Percentiles rank a stretch among this genome's conserved stretches.
These are phyloP conservation scores for Drosophila suzukii DNA, from an alignment of 1,140 invertebrate genomes.

Conservation along the genomic window DNA sequence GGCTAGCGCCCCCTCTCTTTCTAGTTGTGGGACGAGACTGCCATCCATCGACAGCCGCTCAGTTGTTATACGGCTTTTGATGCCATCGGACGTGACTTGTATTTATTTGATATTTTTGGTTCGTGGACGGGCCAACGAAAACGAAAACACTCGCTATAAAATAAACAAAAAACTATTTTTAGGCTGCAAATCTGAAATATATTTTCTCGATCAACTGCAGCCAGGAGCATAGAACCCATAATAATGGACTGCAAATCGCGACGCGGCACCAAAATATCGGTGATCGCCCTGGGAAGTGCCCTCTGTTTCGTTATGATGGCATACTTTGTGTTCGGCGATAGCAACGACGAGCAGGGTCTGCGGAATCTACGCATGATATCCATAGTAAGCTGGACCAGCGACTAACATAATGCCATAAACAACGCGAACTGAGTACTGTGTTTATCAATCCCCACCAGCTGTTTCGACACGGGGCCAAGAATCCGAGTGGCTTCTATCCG, in stretches of 20 bases:
- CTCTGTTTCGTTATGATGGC: conserved; percentile 82
- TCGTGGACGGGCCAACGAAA: conserved; percentile 12
- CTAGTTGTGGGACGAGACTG: conserved; percentile 6
- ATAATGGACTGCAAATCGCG: conserved; percentile 80
- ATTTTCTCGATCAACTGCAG: conserved; percentile 58
- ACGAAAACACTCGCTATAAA: conserved; percentile 46
- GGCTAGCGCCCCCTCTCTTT: conserved; percentile 6
- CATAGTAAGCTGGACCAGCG: conserved; percentile 63
- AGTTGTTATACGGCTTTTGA: conserved; percentile 57
- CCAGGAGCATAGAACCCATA: conserved; percentile 23
- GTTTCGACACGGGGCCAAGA: conserved; percentile 91
- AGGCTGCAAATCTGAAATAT: conserved; percentile 60
- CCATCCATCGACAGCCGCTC: conserved; percentile 31
- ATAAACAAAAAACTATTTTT: conserved; percentile 79
- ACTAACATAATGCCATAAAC: neutral
- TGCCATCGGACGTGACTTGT: conserved; percentile 50
- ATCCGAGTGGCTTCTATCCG: conserved; percentile 88
- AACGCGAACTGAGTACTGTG: conserved; percentile 1
- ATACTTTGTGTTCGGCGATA: conserved; percentile 83
- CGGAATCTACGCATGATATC: conserved; percentile 81
- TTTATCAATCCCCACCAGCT: conserved; percentile 84
- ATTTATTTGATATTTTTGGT: conserved; percentile 9
- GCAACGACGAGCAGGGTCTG: conserved; percentile 78
- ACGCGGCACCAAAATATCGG: conserved; percentile 83
- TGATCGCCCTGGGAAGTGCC: conserved; percentile 75